Percentiles rank a stretch among this genome's conserved stretches.
phyloP scores from a whole-genome alignment of 2,113 vertebrate genomes.

The Microtus oregoni region DNA sequence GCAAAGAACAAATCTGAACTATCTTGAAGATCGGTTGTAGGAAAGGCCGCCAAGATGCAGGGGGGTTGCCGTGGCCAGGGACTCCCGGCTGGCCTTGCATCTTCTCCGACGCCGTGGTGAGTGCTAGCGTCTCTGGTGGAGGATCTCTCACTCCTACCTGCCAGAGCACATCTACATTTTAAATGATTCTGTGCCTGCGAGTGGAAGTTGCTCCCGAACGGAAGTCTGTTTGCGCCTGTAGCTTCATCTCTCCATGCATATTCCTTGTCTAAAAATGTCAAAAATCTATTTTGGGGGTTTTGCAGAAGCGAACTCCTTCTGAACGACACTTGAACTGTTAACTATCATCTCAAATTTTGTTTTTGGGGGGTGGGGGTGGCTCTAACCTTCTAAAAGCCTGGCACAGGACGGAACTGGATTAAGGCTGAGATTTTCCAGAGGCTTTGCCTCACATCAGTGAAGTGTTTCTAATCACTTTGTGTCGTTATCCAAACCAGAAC shows the following conservation, averaged over 20 bases:
- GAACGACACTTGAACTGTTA: conserved; percentile 71
- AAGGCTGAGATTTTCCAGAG: conserved; percentile 73
- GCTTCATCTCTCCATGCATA: conserved; percentile 51
- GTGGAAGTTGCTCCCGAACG: conserved; percentile 40
- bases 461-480: conserved; percentile 72
- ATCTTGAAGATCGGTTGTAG: conserved; percentile 1
- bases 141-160: not conserved
- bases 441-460: conserved; percentile 70
- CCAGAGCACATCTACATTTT: conserved; percentile 40
- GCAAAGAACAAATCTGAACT: not conserved
- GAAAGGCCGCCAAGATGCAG: not conserved
- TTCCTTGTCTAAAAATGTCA: conserved; percentile 67
- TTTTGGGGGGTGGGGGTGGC: not conserved
- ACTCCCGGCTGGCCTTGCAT: not conserved
- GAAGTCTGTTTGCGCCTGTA: conserved; percentile 35
- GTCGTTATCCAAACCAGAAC: conserved; percentile 55
- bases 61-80: not conserved
- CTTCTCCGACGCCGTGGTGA: not conserved
- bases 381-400: conserved; percentile 61
- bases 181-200: conserved; percentile 63
- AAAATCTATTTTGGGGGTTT: conserved; percentile 60
- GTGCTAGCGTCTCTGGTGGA: not conserved
- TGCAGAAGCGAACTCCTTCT: conserved; percentile 55
- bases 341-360: conserved; percentile 72
- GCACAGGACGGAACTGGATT: conserved; percentile 62